Percentiles rank a stretch among this genome's conserved stretches.
Conservation (phyloP, 2,888 invertebrate genomes). For the Achlya flavicornis region DNA sequence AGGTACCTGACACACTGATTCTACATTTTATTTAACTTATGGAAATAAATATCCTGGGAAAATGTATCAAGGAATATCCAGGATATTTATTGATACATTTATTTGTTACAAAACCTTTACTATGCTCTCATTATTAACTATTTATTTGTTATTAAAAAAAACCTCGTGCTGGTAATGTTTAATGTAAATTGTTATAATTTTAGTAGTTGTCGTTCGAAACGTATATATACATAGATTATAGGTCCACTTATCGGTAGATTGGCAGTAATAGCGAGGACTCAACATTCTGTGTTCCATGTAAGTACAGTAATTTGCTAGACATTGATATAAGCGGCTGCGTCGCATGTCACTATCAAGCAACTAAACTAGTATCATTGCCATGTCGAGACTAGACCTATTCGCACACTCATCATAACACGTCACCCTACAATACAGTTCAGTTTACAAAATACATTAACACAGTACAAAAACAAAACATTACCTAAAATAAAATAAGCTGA, state of each 20-base stretch:
- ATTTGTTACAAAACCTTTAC: no score
- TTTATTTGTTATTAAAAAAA: no score
- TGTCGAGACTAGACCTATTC: not conserved
- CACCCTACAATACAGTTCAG: not conserved
- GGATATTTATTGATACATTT: no score
- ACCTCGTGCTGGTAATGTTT: not conserved
- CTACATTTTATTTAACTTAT: no score
- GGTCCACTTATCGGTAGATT: not conserved
- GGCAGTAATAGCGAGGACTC: not conserved
- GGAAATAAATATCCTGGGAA: no score
- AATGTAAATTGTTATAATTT: not conserved
- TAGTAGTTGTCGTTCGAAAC: not conserved
- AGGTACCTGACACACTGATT: no score
- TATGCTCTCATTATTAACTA: no score
- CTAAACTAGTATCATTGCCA: no score
- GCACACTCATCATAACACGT: not conserved
- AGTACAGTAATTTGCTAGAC: not conserved
- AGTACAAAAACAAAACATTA: not conserved
- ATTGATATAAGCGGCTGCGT: not conserved
- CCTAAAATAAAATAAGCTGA: not conserved
- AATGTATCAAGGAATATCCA: no score
- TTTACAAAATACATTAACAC: not conserved
- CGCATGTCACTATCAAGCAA: no score
- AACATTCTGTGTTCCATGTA: not conserved
- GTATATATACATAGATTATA: not conserved